phyloP scores from a whole-genome alignment of 2,888 invertebrate species.

The Plusia festucae region DNA sequence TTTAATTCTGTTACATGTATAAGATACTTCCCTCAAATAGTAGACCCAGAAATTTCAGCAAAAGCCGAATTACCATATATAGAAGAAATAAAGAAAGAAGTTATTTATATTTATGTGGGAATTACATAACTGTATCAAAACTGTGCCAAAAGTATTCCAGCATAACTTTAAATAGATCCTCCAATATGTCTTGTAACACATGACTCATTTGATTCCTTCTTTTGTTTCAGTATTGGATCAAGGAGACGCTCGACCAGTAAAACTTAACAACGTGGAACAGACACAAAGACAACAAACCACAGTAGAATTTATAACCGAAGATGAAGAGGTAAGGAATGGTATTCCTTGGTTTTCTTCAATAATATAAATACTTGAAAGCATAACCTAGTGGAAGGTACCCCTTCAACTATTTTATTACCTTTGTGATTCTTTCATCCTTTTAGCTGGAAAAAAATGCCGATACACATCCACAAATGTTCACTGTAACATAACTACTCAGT shows the following conservation, averaged over 20 bases:
- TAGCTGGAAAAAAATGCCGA: not conserved
- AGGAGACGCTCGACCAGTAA: constrained; percentile 75
- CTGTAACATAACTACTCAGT: not conserved
- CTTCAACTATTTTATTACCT: too few species aligned
- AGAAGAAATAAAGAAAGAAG: too few species aligned
- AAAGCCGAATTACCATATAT: constrained; percentile 12
- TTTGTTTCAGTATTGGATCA: constrained; percentile 86
- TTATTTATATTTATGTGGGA: too few species aligned
- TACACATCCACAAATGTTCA: not conserved
- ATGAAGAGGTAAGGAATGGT: constrained; percentile 84
- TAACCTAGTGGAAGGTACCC: not conserved
- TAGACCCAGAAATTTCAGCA: constrained; percentile 14
- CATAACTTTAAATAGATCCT: constrained; percentile 24
- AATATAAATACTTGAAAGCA: not conserved
- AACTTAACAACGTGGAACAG: constrained; percentile 74
- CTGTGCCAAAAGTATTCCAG: constrained; percentile 28
- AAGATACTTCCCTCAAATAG: constrained; percentile 22
- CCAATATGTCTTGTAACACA: constrained; percentile 20
- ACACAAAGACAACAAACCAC: constrained; percentile 77
- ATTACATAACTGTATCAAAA: constrained; percentile 16
- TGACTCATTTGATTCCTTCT: constrained; percentile 39
- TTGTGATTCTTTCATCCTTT: not conserved
- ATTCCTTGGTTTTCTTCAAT: constrained; percentile 15
- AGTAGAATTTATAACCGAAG: constrained; percentile 81
- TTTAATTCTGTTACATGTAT: too few species aligned